These are phyloP conservation scores for Thaumatotibia leucotreta DNA, from an alignment of 1,140 invertebrate genomes.

Conservation along the genomic window DNA sequence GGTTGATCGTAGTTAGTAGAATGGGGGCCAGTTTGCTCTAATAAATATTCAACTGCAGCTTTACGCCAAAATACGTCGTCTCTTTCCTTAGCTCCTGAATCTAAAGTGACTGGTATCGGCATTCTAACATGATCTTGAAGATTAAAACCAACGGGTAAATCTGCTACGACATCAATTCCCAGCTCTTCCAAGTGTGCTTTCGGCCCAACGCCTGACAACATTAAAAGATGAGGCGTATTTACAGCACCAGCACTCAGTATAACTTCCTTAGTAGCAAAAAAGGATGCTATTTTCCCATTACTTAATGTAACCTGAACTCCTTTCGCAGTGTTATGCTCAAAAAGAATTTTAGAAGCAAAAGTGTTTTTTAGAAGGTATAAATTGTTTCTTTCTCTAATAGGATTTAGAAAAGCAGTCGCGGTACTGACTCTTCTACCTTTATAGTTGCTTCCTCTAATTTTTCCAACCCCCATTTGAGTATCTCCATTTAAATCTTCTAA, in stretches of 20 bases:
- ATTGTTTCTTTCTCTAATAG: conserved; percentile 79
- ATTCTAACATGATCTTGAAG: conserved; percentile 86
- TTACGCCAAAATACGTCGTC: conserved; percentile 46
- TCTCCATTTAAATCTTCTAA: conserved; percentile 68
- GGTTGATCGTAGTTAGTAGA: conserved; percentile 64
- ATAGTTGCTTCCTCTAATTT: conserved; percentile 62
- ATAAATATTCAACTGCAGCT: conserved; percentile 50
- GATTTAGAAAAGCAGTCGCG: conserved; percentile 79
- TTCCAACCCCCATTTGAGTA: conserved; percentile 70
- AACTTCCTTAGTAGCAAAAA: conserved; percentile 81
- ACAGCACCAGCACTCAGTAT: conserved; percentile 84
- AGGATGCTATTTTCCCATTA: conserved; percentile 63
- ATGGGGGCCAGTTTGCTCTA: conserved; percentile 54
- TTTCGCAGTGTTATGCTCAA: conserved; percentile 31
- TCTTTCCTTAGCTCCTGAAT: conserved; percentile 68
- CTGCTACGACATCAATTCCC: conserved; percentile 77
- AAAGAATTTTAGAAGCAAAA: conserved; percentile 41
- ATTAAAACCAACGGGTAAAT: conserved; percentile 85
- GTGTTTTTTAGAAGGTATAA: conserved; percentile 78
- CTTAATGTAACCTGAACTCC: conserved; percentile 46
- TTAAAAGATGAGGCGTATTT: conserved; percentile 80
- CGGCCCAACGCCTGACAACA: conserved; percentile 62
- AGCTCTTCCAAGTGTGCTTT: conserved; percentile 77
- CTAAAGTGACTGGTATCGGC: conserved; percentile 79
- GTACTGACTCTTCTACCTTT: conserved; percentile 81